phyloP scores from a whole-genome alignment of 2,797 vertebrate species.

The Microctenopoma steveboyesi region DNA sequence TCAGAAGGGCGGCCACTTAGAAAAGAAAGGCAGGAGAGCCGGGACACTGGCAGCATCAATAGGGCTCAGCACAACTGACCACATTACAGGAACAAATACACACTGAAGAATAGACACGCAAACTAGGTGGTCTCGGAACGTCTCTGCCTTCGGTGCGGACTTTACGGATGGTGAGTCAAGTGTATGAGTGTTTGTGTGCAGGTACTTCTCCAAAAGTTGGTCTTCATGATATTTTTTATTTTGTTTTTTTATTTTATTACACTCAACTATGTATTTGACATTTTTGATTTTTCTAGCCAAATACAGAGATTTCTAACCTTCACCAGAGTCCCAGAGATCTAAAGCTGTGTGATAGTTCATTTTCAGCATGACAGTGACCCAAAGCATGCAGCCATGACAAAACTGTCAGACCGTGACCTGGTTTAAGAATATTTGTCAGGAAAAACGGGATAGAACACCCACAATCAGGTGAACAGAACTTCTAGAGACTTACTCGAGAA shows the following conservation, averaged over 20 bases:
- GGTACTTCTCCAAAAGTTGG: constrained; percentile 19
- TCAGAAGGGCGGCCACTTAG: constrained; percentile 80
- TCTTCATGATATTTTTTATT: constrained; percentile 19
- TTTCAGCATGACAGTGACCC: no score
- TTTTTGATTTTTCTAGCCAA: background rate
- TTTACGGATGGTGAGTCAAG: constrained; percentile 31
- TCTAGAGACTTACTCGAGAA: background rate
- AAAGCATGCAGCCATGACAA: no score
- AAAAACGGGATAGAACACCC: background rate
- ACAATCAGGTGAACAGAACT: background rate
- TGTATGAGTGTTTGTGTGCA: constrained; percentile 8
- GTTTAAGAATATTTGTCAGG: no score
- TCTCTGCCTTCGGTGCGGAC: constrained; percentile 43
- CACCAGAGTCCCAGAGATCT: no score
- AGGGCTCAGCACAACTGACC: constrained; percentile 64
- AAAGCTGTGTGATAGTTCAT: no score
- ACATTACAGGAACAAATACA: constrained; percentile 76
- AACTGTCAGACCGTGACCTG: background rate
- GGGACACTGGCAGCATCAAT: constrained; percentile 67
- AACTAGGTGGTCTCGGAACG: constrained; percentile 72
- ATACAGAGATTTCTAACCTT: background rate
- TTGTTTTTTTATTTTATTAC: background rate
- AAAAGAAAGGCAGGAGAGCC: constrained; percentile 77
- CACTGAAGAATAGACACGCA: constrained; percentile 63
- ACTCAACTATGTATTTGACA: constrained; percentile 11